Conservation (phyloP, 2,888 invertebrate species). For the Tinea semifulvella region DNA sequence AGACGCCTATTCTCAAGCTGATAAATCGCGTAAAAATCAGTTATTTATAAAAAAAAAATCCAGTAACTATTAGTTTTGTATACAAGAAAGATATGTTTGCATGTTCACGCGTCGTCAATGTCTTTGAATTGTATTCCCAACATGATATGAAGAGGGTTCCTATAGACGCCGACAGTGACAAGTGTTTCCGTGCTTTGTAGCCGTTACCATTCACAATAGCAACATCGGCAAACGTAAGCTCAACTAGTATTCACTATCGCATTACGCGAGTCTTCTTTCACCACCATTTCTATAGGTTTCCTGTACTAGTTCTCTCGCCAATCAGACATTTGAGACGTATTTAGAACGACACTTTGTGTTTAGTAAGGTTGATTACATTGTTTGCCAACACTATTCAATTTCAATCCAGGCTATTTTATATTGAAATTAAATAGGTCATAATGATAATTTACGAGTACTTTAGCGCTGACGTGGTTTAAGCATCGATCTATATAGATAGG, state of each 20-base stretch:
- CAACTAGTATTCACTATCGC: constrained; percentile 35
- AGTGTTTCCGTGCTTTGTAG: constrained; percentile 56
- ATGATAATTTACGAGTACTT: too few species aligned
- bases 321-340: background rate
- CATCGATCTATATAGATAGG: too few species aligned
- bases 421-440: too few species aligned
- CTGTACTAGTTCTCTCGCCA: constrained; percentile 21
- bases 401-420: too few species aligned
- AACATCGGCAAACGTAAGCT: constrained; percentile 7
- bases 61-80: too few species aligned
- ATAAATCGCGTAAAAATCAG: too few species aligned
- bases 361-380: too few species aligned
- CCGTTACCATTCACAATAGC: constrained; percentile 44
- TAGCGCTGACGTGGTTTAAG: too few species aligned
- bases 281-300: constrained; percentile 54
- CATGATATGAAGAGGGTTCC: constrained; percentile 9
- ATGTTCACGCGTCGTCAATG: constrained; percentile 12
- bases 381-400: too few species aligned
- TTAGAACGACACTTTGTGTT: background rate
- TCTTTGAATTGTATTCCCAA: constrained; percentile 1
- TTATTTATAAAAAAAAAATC: too few species aligned
- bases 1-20: too few species aligned
- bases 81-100: constrained; percentile 7
- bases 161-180: constrained; percentile 40
- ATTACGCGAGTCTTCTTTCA: constrained; percentile 40